Percentiles rank a stretch among this genome's conserved stretches.
phyloP scores from a whole-genome alignment of 1,140 invertebrate species.

The Campoletis sonorensis region DNA sequence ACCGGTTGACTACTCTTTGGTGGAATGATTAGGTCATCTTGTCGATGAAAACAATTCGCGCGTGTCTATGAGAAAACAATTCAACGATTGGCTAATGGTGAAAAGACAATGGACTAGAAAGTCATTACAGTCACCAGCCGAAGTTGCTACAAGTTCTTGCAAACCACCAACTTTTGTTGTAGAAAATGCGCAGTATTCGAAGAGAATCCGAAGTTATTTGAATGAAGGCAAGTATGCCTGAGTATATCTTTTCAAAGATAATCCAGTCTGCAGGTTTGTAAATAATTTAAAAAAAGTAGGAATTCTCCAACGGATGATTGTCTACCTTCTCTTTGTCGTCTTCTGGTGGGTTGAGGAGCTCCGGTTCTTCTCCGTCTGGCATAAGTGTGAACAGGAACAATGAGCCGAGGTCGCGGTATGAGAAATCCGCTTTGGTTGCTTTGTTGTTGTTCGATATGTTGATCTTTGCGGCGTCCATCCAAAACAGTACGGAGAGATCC shows the following conservation, averaged over 20 bases:
- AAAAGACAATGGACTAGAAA: too few relatives aligned
- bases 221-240: too few relatives aligned
- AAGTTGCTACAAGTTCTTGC: too few relatives aligned
- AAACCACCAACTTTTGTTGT: too few relatives aligned
- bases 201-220: too few relatives aligned
- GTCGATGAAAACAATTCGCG: conserved; percentile 13
- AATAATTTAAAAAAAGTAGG: too few relatives aligned
- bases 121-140: too few relatives aligned
- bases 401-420: conserved; percentile 89
- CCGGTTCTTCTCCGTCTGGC: conserved; percentile 87
- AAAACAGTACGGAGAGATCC: conserved; percentile 65
- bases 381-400: conserved; percentile 92
- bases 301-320: neutral
- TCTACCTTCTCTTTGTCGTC: conserved; percentile 67
- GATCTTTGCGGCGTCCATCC: conserved; percentile 64
- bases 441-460: conserved; percentile 70
- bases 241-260: too few relatives aligned
- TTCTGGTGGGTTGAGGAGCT: conserved; percentile 64
- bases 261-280: too few relatives aligned
- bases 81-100: too few relatives aligned
- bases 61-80: neutral
- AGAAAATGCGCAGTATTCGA: too few relatives aligned
- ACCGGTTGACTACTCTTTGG: conserved; percentile 3
- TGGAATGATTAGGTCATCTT: conserved; percentile 55
- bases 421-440: conserved; percentile 81